Evolutionary conservation across 1,140 invertebrate genomes (phyloP).

Genomic region (Myzus persicae): DNA sequence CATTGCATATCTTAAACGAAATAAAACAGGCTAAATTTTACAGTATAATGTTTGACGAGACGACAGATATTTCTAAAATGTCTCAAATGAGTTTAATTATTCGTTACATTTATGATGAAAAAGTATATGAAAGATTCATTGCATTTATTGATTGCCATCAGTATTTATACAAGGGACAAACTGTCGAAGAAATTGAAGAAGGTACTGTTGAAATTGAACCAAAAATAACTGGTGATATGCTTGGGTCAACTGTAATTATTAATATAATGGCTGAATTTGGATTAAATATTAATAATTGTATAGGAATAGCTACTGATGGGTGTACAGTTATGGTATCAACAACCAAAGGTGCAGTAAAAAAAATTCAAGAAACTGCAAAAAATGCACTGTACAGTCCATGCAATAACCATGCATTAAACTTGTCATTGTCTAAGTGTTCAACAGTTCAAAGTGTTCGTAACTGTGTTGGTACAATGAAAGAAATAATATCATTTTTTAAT

Average conservation of each 20-base stretch:
- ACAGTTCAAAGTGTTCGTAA: neutral
- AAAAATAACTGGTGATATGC: neutral
- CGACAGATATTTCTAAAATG: neutral
- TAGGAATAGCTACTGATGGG: neutral
- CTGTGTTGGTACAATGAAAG: neutral
- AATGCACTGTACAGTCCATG: neutral
- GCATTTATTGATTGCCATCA: neutral
- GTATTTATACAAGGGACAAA: neutral
- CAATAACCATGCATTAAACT: constrained; percentile 7
- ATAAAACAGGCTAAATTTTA: neutral
- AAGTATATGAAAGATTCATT: neutral
- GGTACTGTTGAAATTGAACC: neutral
- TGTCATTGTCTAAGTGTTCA: neutral
- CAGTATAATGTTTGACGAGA: neutral
- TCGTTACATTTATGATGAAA: neutral
- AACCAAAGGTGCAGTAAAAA: neutral
- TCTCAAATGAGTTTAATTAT: constrained; percentile 13
- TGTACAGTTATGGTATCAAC: neutral
- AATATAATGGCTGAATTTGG: neutral
- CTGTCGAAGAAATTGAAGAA: neutral
- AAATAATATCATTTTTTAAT: neutral
- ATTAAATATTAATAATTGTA: constrained; percentile 16
- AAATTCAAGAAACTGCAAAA: neutral
- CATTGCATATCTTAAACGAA: neutral
- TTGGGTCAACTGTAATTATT: neutral